Evolutionary conservation across 2,888 invertebrate species (phyloP).

Genomic region (Ectemnius continuus): DNA sequence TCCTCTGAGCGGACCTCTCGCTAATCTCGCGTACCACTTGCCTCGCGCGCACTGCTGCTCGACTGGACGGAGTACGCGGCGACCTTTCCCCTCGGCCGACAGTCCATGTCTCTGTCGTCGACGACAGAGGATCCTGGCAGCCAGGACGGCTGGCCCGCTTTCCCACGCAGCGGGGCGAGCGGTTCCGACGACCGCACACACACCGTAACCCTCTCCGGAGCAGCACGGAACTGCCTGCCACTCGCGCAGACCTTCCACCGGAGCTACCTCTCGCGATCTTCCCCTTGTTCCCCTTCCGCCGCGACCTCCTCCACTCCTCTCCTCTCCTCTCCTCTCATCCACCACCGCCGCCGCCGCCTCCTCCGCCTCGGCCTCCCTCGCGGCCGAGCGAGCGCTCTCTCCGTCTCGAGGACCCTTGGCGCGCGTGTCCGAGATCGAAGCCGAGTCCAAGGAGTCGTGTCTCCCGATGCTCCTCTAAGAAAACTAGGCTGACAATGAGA

Average conservation of each 20-base stretch:
- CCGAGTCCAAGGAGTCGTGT: no score
- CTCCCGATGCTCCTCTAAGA: no score
- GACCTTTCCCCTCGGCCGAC: conserved; percentile 27
- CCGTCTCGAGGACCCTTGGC: conserved; percentile 8
- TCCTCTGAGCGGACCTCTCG: no score
- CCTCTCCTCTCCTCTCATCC: background rate
- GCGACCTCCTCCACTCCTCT: background rate
- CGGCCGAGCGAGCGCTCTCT: background rate
- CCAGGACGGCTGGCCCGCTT: no score
- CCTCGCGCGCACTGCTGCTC: conserved; percentile 6
- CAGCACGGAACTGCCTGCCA: background rate
- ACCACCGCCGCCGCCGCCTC: no score
- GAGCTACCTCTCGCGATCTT: background rate
- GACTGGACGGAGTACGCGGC: conserved; percentile 45
- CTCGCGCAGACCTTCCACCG: conserved; percentile 1
- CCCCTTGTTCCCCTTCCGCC: background rate
- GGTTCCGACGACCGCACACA: no score
- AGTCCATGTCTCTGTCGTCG: conserved; percentile 45
- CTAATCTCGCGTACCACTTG: no score
- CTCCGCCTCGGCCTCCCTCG: no score
- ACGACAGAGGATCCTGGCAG: no score
- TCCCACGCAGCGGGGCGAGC: no score
- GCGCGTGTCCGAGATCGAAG: background rate
- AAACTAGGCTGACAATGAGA: no score
- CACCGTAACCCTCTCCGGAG: no score